Evolutionary conservation across 2,113 vertebrate species (phyloP).

Genomic region (Platysternon megacephalum): DNA sequence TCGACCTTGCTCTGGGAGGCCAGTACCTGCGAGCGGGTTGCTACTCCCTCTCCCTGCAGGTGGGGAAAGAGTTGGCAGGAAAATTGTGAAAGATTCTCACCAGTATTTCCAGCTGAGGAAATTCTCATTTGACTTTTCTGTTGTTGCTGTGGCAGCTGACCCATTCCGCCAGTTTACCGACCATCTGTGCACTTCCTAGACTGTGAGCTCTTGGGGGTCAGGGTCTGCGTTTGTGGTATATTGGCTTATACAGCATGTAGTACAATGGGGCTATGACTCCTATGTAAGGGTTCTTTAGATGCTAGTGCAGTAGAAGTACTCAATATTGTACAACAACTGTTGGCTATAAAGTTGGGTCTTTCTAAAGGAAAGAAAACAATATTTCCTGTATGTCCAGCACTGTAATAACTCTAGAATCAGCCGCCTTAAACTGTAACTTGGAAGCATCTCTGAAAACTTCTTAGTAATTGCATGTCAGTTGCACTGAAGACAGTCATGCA

Average conservation of each 20-base stretch:
- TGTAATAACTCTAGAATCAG: not conserved
- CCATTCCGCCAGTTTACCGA: not conserved
- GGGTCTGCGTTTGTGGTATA: rapidly evolving
- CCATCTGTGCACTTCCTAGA: not conserved
- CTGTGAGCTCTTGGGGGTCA: rapidly evolving
- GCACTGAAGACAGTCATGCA: not conserved
- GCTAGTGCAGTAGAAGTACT: not conserved
- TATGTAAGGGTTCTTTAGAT: not conserved
- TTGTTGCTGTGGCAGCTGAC: not conserved
- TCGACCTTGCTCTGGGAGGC: not conserved
- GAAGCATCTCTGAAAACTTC: not conserved
- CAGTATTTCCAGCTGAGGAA: not conserved
- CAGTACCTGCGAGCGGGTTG: rapidly evolving
- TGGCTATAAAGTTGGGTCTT: not conserved
- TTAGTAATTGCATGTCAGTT: not conserved
- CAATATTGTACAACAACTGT: not conserved
- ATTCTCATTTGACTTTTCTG: not conserved
- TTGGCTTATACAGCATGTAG: not conserved
- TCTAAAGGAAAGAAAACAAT: not conserved
- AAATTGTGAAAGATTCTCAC: not conserved
- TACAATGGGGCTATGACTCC: not conserved
- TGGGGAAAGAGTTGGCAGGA: not conserved
- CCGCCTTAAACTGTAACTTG: not conserved
- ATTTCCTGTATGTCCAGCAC: not conserved
- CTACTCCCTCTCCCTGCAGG: not conserved